These are phyloP conservation scores for Gila robusta DNA, from an alignment of 2,797 vertebrate genomes.

Conservation along the genomic window DNA sequence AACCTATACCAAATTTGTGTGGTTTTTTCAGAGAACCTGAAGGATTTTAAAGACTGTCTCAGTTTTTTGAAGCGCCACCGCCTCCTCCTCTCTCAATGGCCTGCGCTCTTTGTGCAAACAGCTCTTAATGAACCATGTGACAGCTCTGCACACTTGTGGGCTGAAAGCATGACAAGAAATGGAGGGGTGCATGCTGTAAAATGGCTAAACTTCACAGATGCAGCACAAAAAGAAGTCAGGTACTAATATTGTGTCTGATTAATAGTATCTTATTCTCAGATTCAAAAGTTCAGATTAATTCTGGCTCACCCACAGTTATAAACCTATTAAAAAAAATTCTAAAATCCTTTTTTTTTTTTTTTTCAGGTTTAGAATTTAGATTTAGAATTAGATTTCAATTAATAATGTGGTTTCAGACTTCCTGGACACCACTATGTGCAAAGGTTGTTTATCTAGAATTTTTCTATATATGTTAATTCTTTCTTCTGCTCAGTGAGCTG, in stretches of 20 bases:
- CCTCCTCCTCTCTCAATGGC: conserved; percentile 79
- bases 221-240: conserved; percentile 60
- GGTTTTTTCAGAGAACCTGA: conserved; percentile 25
- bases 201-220: conserved; percentile 73
- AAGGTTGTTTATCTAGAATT: not conserved
- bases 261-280: not conserved
- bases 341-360: too few species aligned
- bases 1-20: not conserved
- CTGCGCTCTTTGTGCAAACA: conserved; percentile 84
- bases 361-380: not conserved
- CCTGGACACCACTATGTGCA: not conserved
- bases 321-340: too few species aligned
- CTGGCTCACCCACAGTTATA: not conserved
- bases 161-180: conserved; percentile 66
- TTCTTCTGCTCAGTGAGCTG: conserved; percentile 66
- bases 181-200: conserved; percentile 63
- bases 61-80: conserved; percentile 80
- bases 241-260: conserved; percentile 46
- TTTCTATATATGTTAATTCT: not conserved
- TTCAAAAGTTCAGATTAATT: not conserved
- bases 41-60: conserved; percentile 66
- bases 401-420: not conserved
- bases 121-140: conserved; percentile 80
- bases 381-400: not conserved
- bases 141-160: conserved; percentile 77